Conservation (phyloP, 2,888 invertebrate species). For the Microctonus hyperodae region DNA sequence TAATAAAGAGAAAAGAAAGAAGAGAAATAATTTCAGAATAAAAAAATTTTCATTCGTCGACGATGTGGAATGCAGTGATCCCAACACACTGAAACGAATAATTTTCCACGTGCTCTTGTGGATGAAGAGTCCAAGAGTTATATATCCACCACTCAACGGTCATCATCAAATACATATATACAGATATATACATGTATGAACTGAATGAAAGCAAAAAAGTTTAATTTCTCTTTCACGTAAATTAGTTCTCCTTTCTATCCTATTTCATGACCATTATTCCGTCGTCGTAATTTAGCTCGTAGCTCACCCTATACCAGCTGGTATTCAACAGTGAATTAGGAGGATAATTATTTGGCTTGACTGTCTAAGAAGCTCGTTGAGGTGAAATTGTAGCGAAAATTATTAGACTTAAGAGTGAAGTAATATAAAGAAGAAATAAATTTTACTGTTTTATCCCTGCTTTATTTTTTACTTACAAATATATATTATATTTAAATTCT, state of each 20-base stretch:
- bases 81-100: background rate
- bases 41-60: background rate
- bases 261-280: conserved; percentile 33
- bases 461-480: background rate
- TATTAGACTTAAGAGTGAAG: background rate
- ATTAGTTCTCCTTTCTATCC: conserved; percentile 38
- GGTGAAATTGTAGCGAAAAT: conserved; percentile 2
- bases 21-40: background rate
- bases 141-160: conserved; percentile 8
- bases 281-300: conserved; percentile 34
- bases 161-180: conserved; percentile 27
- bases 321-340: conserved; percentile 32
- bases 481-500: too few relatives aligned
- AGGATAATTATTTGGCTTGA: conserved; percentile 33
- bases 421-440: background rate
- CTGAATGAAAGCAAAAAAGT: conserved; percentile 32
- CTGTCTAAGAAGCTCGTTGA: conserved; percentile 8
- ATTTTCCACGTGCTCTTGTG: conserved; percentile 24
- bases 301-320: conserved; percentile 14
- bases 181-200: conserved; percentile 19
- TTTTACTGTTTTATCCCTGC: background rate
- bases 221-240: conserved; percentile 47
- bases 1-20: background rate
- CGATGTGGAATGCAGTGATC: background rate
- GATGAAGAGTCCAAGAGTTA: conserved; percentile 21